Evolutionary conservation across 2,113 vertebrate genomes (phyloP).

Genomic region (Diadophis punctatus): DNA sequence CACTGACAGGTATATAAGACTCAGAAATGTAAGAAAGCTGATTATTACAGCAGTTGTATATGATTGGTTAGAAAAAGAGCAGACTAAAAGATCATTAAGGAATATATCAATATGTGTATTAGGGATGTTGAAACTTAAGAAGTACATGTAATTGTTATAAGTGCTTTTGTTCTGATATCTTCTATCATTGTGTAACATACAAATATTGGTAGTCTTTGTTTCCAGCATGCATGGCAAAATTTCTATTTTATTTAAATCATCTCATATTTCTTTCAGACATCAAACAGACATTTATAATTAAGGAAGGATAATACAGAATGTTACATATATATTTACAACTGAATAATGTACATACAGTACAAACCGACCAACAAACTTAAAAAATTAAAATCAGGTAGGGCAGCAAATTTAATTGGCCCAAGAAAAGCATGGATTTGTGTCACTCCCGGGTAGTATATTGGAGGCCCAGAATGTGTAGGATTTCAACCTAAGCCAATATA

Average conservation of each 20-base stretch:
- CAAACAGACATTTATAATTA: not conserved
- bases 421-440: not conserved
- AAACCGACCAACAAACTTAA: not conserved
- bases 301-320: not conserved
- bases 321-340: not conserved
- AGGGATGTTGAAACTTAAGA: not conserved
- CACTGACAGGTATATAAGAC: not conserved
- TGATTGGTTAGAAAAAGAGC: not conserved
- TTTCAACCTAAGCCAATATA: not conserved
- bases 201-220: not conserved
- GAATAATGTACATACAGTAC: not conserved
- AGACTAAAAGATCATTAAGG: not conserved
- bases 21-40: not conserved
- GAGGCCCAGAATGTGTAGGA: not conserved
- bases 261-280: not conserved
- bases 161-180: not conserved
- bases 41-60: not conserved
- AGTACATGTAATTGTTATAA: not conserved
- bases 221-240: not conserved
- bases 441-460: not conserved
- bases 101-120: not conserved
- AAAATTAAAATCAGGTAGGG: not conserved
- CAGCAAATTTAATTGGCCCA: not conserved
- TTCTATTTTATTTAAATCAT: not conserved
- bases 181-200: not conserved